Evolutionary conservation across 2,797 vertebrate species (phyloP), one percentile per base, ranked within the genome.

Genomic region (Pachyuromys duprasi): DNA sequence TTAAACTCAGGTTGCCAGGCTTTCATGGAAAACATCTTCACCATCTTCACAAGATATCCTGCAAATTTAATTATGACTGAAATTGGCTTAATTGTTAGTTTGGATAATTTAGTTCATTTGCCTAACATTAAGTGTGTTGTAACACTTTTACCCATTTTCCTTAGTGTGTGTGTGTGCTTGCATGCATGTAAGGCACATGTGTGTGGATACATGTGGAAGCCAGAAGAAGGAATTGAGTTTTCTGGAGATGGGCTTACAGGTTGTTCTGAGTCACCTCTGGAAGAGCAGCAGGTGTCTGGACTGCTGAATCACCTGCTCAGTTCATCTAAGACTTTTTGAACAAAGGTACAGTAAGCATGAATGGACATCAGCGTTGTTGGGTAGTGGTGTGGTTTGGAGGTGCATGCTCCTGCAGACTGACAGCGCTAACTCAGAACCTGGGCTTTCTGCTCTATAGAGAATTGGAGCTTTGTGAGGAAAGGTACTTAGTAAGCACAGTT

Each of bases 61-160:
- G 22, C 22, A 26, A 94, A 90, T 95, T 97, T 97, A 88, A 97
- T 88, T 93, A 75, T 89, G 81, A 97, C 95, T 97, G 95, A 93
- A 92, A 79, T 42, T 97, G 91, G 84, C 75, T 79, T 75, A 4
- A 36, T 14, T 93, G 83, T 95, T 80, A 91, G 74, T 63, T 97
- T 90, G 89, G 82, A 83, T 81, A 6, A 42, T 11, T 94, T 33
- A 53, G 28, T 20, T 39, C 24, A 95, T 96, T 96, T 94, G 86
- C 90, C 91, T 79, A 90, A 98, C 18, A 88, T 45, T 63, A 92
- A 95, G 95, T 98, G 94, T 95, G 94, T 98, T 63, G 57, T 97
- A 96, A 84, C 42, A 90, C 57, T 53, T 96, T 96, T 95, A 6
- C 26, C 39, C 89, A 80, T 97, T 83, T 65, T 82, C 7, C 26